phyloP scores from a whole-genome alignment of 2,113 vertebrate species.

The Pangasianodon gigas region DNA sequence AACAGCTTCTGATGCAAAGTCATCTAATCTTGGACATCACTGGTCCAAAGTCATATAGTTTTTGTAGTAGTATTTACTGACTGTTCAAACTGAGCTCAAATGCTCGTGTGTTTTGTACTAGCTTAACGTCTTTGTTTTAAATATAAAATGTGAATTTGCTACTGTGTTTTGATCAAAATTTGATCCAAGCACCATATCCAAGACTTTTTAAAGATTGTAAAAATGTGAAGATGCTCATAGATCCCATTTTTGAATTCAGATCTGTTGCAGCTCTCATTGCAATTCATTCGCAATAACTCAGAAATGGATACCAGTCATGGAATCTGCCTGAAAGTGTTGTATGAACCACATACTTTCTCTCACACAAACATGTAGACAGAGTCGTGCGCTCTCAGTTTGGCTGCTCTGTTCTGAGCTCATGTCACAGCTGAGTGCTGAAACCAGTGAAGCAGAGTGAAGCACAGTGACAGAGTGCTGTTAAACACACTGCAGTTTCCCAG shows the following conservation, averaged over 20 bases:
- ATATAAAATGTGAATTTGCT: background rate
- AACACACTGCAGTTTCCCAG: constrained; percentile 21
- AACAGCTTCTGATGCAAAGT: background rate
- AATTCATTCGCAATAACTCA: background rate
- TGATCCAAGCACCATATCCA: background rate
- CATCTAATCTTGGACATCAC: background rate
- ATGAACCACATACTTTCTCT: background rate
- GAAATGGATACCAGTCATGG: background rate
- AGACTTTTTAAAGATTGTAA: background rate
- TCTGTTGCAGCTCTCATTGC: background rate
- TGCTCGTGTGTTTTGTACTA: background rate
- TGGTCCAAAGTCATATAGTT: background rate
- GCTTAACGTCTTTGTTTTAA: background rate
- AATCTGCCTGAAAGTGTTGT: background rate
- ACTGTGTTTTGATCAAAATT: background rate
- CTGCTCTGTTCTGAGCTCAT: constrained; percentile 21
- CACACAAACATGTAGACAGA: constrained; percentile 10
- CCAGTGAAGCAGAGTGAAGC: constrained; percentile 21
- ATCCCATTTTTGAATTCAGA: background rate
- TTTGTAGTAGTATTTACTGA: background rate
- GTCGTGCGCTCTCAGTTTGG: constrained; percentile 14
- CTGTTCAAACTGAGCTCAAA: background rate
- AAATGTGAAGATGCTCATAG: background rate
- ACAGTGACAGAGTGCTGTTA: constrained; percentile 35
- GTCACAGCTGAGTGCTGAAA: constrained; percentile 46